phyloP scores from a whole-genome alignment of 1,140 invertebrate genomes.

The Hyphantria cunea region DNA sequence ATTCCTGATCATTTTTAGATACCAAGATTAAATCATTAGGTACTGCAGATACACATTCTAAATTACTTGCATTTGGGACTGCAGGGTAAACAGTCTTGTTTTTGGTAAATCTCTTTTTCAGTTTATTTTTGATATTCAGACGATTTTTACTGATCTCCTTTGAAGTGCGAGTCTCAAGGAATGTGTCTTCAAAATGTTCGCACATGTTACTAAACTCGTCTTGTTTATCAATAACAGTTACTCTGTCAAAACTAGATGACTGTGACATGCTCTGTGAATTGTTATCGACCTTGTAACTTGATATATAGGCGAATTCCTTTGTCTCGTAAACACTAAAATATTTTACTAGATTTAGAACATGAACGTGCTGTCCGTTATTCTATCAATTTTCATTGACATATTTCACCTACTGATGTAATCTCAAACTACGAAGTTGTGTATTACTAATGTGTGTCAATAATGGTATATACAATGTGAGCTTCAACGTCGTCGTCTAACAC shows the following conservation, averaged over 20 bases:
- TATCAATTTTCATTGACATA: too few relatives aligned
- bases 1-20: neutral
- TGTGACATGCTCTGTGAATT: conserved; percentile 48
- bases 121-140: conserved; percentile 10
- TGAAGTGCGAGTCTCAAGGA: conserved; percentile 2
- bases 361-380: too few relatives aligned
- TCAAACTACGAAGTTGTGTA: too few relatives aligned
- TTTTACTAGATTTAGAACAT: conserved; percentile 20
- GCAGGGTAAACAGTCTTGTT: neutral
- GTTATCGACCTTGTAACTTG: conserved; percentile 51
- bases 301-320: conserved; percentile 67
- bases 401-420: too few relatives aligned
- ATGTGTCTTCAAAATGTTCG: conserved; percentile 34
- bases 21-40: neutral
- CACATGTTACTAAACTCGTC: conserved; percentile 41
- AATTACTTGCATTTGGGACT: neutral
- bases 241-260: conserved; percentile 60
- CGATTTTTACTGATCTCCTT: conserved; percentile 23
- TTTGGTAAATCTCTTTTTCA: conserved; percentile 6
- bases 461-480: too few relatives aligned
- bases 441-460: too few relatives aligned
- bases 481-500: too few relatives aligned
- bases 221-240: conserved; percentile 66
- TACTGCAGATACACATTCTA: neutral
- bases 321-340: conserved; percentile 59